phyloP scores from a whole-genome alignment of 2,888 invertebrate species.

The Corbicula japonica region DNA sequence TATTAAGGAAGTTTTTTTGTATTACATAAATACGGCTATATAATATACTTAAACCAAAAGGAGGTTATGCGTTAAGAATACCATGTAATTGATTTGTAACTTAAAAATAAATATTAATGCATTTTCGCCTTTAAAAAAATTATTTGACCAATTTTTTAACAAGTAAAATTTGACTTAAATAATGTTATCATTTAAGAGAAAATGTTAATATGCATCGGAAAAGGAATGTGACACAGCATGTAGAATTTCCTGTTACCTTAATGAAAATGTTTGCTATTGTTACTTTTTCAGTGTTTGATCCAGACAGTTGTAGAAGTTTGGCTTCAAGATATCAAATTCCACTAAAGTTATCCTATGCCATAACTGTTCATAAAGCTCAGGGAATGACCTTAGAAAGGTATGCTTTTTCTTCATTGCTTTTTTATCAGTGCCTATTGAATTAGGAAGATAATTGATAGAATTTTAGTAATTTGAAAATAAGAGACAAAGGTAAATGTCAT shows the following conservation, averaged over 20 bases:
- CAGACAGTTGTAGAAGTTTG: too few species aligned
- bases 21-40: slow-evolving; percentile 12
- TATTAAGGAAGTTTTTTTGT: slow-evolving; percentile 13
- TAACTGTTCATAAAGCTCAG: too few species aligned
- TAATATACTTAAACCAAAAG: slow-evolving; percentile 13
- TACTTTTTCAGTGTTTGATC: too few species aligned
- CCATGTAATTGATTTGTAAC: slow-evolving; percentile 15
- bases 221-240: slow-evolving; percentile 13
- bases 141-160: slow-evolving; percentile 8
- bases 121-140: slow-evolving; percentile 10
- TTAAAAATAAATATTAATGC: slow-evolving; percentile 11
- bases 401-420: too few species aligned
- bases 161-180: neutral
- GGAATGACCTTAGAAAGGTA: too few species aligned
- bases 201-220: slow-evolving; percentile 7
- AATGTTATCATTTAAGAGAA: too few species aligned
- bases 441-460: too few species aligned
- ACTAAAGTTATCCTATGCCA: too few species aligned
- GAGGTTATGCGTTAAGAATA: slow-evolving; percentile 10
- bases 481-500: too few species aligned
- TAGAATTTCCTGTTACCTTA: slow-evolving; percentile 13
- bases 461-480: too few species aligned
- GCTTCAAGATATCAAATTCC: too few species aligned
- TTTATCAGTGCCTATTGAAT: too few species aligned
- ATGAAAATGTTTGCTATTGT: slow-evolving; percentile 15